phyloP scores from a whole-genome alignment of 2,888 invertebrate species.

The Drosophila anomalata region DNA sequence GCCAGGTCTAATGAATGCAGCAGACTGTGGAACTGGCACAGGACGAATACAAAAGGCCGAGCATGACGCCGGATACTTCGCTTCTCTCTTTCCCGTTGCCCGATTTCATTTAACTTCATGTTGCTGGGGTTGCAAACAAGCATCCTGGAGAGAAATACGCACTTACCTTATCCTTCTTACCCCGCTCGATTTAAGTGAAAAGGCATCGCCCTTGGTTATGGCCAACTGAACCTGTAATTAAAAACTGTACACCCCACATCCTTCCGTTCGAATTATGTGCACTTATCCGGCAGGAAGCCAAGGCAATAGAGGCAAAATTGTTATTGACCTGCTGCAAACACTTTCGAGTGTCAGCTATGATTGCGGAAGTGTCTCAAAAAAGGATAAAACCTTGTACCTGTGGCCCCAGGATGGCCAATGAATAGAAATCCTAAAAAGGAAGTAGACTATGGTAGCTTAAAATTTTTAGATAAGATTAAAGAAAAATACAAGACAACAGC shows the following conservation, averaged over 20 bases:
- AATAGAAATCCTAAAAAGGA: conserved; percentile 46
- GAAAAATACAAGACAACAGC: not conserved
- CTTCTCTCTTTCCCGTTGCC: conserved; percentile 2
- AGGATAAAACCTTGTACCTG: conserved; percentile 51
- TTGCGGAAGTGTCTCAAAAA: conserved; percentile 60
- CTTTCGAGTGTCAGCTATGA: conserved; percentile 47
- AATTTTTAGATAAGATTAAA: not conserved
- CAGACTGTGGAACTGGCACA: conserved; percentile 74
- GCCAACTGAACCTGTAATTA: conserved; percentile 50
- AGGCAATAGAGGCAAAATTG: conserved; percentile 40
- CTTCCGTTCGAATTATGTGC: conserved; percentile 56
- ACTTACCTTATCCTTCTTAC: conserved; percentile 36
- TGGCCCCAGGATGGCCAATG: conserved; percentile 57
- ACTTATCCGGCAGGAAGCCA: conserved; percentile 49
- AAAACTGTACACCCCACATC: conserved; percentile 37
- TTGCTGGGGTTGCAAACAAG: conserved; percentile 59
- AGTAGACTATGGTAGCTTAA: not conserved
- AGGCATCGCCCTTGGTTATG: conserved; percentile 65
- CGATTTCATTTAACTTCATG: not conserved
- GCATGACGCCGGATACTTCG: conserved; percentile 7
- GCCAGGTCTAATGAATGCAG: conserved; percentile 76
- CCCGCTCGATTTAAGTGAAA: conserved; percentile 32
- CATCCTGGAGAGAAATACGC: conserved; percentile 53
- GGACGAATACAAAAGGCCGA: conserved; percentile 63
- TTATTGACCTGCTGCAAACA: conserved; percentile 49